Evolutionary conservation across 53 echinoderm and acorn worm species (phyloP).

Genomic region (Apostichopus leukothele): DNA sequence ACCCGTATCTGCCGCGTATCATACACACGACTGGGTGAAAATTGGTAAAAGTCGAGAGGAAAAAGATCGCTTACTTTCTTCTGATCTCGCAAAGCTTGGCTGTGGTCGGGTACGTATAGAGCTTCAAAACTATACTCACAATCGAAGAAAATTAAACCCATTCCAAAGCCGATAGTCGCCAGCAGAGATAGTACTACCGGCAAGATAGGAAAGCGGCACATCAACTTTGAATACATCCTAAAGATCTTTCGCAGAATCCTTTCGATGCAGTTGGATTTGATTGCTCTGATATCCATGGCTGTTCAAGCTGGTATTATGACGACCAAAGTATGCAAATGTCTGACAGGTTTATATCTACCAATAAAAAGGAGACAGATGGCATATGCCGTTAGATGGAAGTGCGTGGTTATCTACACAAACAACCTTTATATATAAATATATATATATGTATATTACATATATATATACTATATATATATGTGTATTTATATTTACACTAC

Average conservation of each 20-base stretch:
- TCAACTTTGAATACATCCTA: neutral
- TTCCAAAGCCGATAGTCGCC: neutral
- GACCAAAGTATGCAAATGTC: too few relatives aligned
- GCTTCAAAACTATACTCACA: slow-evolving; percentile 3
- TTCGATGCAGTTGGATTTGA: slow-evolving; percentile 19
- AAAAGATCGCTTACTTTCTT: slow-evolving; percentile 38
- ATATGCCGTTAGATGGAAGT: too few relatives aligned
- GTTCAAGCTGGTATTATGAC: too few relatives aligned
- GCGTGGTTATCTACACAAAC: too few relatives aligned
- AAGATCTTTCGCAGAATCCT: slow-evolving; percentile 14
- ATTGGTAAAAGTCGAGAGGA: slow-evolving; percentile 54
- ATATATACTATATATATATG: too few relatives aligned
- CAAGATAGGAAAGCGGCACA: slow-evolving; percentile 10
- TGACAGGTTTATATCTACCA: too few relatives aligned
- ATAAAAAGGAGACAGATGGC: too few relatives aligned
- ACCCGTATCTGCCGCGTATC: slow-evolving; percentile 44
- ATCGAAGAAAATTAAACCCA: slow-evolving; percentile 3
- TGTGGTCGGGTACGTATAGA: slow-evolving; percentile 65
- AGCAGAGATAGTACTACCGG: neutral
- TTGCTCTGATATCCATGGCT: neutral
- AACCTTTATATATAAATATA: too few relatives aligned
- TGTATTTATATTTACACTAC: too few relatives aligned
- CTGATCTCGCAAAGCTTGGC: slow-evolving; percentile 56
- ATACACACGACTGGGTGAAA: slow-evolving; percentile 45
- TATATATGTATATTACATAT: too few relatives aligned